Conservation (phyloP, 2,113 vertebrate species). For the Lophura nycthemera region DNA sequence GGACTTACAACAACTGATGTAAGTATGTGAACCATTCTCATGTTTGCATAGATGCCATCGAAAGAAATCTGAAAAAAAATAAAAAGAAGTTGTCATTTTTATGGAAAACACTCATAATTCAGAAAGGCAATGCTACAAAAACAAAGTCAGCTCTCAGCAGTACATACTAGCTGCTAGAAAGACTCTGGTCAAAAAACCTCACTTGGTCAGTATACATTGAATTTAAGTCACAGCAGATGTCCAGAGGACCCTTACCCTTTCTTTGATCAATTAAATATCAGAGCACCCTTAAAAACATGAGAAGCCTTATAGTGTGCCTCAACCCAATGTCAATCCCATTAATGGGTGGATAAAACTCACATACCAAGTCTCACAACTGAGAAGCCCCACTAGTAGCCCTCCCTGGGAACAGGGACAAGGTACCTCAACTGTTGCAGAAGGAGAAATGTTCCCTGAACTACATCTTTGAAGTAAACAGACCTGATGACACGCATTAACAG, state of each 20-base stretch:
- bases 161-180: background rate
- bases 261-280: background rate
- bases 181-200: background rate
- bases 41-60: conserved; percentile 99
- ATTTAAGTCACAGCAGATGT: background rate
- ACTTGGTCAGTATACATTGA: background rate
- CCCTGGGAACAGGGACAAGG: background rate
- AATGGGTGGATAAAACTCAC: background rate
- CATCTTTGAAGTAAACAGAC: background rate
- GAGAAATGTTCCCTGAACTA: background rate
- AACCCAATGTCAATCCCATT: background rate
- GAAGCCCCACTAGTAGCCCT: background rate
- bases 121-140: background rate
- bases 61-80: conserved; percentile 89
- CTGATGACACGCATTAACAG: background rate
- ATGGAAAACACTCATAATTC: background rate
- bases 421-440: background rate
- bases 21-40: conserved; percentile 99
- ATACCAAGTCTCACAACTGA: background rate
- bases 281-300: background rate
- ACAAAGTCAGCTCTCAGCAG: background rate
- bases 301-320: background rate
- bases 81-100: background rate
- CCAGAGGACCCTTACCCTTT: background rate
- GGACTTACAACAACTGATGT: conserved; percentile 98